Base-by-base conservation (phyloP, 2,888 invertebrate genomes). In the Mesorhabditis belari region DNA sequence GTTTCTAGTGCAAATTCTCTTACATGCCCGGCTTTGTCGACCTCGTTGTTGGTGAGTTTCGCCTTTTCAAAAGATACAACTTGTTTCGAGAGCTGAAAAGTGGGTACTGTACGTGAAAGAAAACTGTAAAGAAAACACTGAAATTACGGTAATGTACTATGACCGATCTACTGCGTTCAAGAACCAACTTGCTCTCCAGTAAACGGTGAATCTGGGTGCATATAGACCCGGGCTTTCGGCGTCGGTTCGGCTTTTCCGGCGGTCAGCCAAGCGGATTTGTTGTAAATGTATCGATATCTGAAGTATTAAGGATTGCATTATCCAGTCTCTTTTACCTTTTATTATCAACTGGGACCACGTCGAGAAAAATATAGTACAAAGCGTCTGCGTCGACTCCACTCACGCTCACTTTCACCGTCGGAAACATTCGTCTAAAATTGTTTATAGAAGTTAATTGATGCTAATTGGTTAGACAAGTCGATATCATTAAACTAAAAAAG, bases 21-120 rank as follows among this genome's bases (percentile, higher is more conserved):
- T 83, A 92, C 92, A 86, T 93, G 92, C 82, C 92, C 92, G 79
- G 90, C 89, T 82, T 91, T 90, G 83, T 92, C 92, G 89, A 94
- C 90, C 84, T 94, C 93, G 84, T 95, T 95, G 85, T 95, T 96
- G 81, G 95, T 95, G 79, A 95, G 87, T 84, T 95, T 95, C 83
- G 94, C 91, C 85, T 95, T 95, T 85, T 96, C 95, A 85, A 95
- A 95, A 76, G 93, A 92, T 80, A 95, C 76, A 85, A 87, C 72
- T 56, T 76, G 76, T 49, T 74, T 75, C 57, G 64, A 59, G 0
- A 73, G 64, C 67, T 74, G 64, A 63, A 70, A 64, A 51, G 26
- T 44, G 44, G 44, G 2, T 35, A 35, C 12, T 17, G 44, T n/a
- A n/a, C n/a, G n/a, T n/a, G n/a, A n/a, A n/a, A n/a, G n/a, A n/a